Evolutionary conservation across 2,888 invertebrate species (phyloP).

Genomic region (Octonoba sinensis): DNA sequence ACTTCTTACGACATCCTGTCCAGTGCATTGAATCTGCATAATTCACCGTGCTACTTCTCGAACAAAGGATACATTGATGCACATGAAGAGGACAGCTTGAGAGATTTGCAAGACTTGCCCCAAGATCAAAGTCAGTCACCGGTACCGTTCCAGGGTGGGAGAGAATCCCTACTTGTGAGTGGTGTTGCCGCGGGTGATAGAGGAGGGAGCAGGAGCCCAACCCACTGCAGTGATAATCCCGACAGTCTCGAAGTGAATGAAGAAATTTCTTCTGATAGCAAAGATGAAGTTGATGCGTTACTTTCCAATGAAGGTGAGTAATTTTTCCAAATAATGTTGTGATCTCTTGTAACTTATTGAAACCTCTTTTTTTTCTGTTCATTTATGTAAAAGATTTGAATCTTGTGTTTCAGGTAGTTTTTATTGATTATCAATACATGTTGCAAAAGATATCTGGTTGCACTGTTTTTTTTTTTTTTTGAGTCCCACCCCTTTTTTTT

Average conservation of each 20-base stretch:
- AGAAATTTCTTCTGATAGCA: conserved; percentile 53
- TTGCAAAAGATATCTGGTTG: too few relatives aligned
- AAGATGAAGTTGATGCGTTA: conserved; percentile 51
- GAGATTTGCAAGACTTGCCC: conserved; percentile 57
- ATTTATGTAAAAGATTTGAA: too few relatives aligned
- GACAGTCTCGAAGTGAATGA: conserved; percentile 57
- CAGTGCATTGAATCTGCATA: conserved; percentile 11
- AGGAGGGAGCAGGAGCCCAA: conserved; percentile 41
- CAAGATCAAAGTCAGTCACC: conserved; percentile 34
- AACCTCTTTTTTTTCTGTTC: too few relatives aligned
- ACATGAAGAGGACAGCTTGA: conserved; percentile 58
- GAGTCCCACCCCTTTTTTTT: too few relatives aligned
- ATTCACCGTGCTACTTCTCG: conserved; percentile 35
- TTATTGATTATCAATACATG: too few relatives aligned
- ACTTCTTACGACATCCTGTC: conserved; percentile 30
- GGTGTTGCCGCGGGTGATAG: conserved; percentile 22
- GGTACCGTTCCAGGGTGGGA: conserved; percentile 9
- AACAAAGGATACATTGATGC: conserved; percentile 43
- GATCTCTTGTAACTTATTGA: neutral
- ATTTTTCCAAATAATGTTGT: neutral
- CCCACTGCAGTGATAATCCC: conserved; percentile 59
- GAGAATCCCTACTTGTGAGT: conserved; percentile 27
- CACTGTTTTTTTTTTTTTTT: too few relatives aligned
- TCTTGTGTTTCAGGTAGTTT: too few relatives aligned
- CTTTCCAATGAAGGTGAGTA: conserved; percentile 45